phyloP scores from a whole-genome alignment of 2,888 invertebrate genomes.

The Torymus auratus region DNA sequence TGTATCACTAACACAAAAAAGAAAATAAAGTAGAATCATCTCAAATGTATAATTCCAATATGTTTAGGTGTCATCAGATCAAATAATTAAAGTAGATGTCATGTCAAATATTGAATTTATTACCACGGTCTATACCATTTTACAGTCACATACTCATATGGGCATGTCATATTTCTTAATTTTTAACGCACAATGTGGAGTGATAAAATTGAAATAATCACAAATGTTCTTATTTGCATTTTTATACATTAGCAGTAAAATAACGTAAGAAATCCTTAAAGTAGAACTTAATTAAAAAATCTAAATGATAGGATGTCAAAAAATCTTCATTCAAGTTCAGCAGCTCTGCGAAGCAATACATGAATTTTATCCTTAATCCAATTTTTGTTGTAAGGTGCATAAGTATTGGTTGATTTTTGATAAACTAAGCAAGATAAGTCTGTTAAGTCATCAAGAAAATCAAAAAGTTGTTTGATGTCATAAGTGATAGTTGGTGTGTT shows the following conservation, averaged over 20 bases:
- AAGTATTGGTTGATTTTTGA: conserved; percentile 95
- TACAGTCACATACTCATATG: conserved; percentile 9
- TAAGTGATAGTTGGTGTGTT: conserved; percentile 98
- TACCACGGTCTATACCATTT: conserved; percentile 4
- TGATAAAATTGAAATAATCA: conserved; percentile 25
- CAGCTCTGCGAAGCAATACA: conserved; percentile 93
- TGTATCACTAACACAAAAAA: no score
- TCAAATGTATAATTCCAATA: no score
- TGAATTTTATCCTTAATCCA: conserved; percentile 99
- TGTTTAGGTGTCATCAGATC: not conserved
- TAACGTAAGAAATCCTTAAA: conserved; percentile 42
- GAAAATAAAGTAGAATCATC: no score
- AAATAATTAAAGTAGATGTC: conserved; percentile 2
- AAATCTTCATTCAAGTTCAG: conserved; percentile 79
- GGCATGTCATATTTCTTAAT: conserved; percentile 16
- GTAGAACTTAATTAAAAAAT: conserved; percentile 44
- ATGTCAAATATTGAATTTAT: conserved; percentile 36
- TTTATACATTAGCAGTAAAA: conserved; percentile 32
- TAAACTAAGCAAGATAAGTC: conserved; percentile 98
- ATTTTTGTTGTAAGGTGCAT: conserved; percentile 98
- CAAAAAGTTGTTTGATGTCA: conserved; percentile 98
- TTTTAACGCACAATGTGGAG: conserved; percentile 1
- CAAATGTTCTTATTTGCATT: conserved; percentile 31
- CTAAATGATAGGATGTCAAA: conserved; percentile 22
- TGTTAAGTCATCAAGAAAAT: conserved; percentile 96